These are phyloP conservation scores for Globodera rostochiensis DNA, from an alignment of 1,140 invertebrate species.

Conservation along the genomic window DNA sequence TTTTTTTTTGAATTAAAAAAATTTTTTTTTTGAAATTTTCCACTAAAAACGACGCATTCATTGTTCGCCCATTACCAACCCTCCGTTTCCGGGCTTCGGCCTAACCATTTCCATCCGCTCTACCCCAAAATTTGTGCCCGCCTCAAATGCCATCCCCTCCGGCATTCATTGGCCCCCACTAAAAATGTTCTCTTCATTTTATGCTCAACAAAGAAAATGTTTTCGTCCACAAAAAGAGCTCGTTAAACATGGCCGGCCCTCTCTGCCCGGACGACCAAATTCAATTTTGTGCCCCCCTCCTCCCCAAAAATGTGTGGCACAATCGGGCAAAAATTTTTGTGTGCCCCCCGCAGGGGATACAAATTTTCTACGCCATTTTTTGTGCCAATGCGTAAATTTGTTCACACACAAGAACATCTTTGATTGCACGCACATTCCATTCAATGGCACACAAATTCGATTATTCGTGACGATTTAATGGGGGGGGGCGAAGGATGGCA, in stretches of 20 bases:
- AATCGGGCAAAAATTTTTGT: too few relatives aligned
- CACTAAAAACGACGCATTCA: background rate
- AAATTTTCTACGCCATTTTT: too few relatives aligned
- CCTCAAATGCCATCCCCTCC: background rate
- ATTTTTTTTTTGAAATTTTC: too few relatives aligned
- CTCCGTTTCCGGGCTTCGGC: background rate
- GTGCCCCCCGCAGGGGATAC: too few relatives aligned
- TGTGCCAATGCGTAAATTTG: too few relatives aligned
- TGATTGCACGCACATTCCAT: background rate
- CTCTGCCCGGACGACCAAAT: background rate
- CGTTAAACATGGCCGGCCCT: background rate
- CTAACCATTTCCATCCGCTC: background rate
- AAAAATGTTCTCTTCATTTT: background rate
- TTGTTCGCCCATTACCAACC: background rate
- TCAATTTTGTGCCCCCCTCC: background rate
- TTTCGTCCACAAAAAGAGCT: background rate
- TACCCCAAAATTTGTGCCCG: background rate
- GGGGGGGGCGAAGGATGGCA: too few relatives aligned
- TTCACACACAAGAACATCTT: background rate
- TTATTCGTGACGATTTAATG: too few relatives aligned
- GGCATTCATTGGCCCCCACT: background rate
- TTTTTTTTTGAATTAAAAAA: too few relatives aligned
- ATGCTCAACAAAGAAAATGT: background rate
- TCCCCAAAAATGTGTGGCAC: background rate
- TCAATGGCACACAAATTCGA: too few relatives aligned